Percentiles rank a stretch among this genome's conserved stretches.
phyloP scores from a whole-genome alignment of 1,140 invertebrate genomes.

The Drosophila santomea region DNA sequence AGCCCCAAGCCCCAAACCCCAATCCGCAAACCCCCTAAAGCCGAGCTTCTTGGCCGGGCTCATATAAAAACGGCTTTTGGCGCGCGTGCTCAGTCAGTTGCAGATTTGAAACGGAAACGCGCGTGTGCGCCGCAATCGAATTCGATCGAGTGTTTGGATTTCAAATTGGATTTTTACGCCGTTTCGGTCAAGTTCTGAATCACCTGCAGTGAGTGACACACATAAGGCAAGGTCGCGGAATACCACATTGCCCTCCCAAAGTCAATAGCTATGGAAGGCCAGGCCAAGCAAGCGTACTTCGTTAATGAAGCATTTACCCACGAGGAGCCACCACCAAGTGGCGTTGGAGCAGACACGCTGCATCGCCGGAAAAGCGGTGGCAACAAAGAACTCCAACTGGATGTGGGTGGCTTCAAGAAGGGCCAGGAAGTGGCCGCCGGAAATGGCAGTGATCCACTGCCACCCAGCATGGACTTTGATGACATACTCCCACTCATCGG shows the following conservation, averaged over 20 bases:
- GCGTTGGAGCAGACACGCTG: constrained; percentile 50
- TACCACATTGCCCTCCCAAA: constrained; percentile 3
- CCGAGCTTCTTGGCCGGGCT: constrained; percentile 41
- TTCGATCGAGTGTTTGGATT: constrained; percentile 45
- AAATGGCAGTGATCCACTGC: constrained; percentile 19
- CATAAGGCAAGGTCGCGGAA: constrained; percentile 59
- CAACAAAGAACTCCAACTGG: constrained; percentile 65
- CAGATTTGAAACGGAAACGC: constrained; percentile 76
- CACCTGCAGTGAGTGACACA: constrained; percentile 68
- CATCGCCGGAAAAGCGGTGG: constrained; percentile 77
- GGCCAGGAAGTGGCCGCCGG: constrained; percentile 14
- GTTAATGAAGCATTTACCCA: constrained; percentile 76
- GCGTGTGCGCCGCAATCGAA: constrained; percentile 62
- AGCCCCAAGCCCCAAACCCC: constrained; percentile 36
- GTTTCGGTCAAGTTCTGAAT: constrained; percentile 59
- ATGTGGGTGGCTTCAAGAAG: constrained; percentile 49
- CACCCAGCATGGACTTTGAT: constrained; percentile 89
- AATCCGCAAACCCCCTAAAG: constrained; percentile 16
- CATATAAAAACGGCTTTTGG: constrained; percentile 75
- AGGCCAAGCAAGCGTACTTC: constrained; percentile 77
- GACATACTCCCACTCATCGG: constrained; percentile 93
- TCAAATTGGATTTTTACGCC: constrained; percentile 32
- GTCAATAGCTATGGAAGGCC: constrained; percentile 68
- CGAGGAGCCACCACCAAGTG: constrained; percentile 46
- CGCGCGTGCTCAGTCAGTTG: constrained; percentile 79